Conservation (phyloP, 1,140 invertebrate species). For the Pseudomyrmex pallidus region DNA sequence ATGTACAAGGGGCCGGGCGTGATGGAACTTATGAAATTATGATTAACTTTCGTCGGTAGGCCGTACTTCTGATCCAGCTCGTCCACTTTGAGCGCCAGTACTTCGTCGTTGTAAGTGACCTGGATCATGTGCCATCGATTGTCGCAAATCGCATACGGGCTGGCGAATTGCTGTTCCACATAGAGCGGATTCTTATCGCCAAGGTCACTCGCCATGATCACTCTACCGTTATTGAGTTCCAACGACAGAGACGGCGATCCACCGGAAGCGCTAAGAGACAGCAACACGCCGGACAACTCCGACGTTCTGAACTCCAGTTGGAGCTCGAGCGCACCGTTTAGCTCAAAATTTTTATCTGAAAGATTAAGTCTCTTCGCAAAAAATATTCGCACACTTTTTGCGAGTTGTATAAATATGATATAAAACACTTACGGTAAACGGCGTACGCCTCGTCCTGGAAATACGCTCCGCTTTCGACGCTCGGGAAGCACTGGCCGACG, state of each 20-base stretch:
- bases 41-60: constrained; percentile 83
- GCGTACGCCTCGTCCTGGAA: constrained; percentile 94
- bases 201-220: constrained; percentile 90
- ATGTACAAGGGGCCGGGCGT: constrained; percentile 90
- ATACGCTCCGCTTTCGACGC: constrained; percentile 93
- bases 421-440: constrained; percentile 89
- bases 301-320: constrained; percentile 94
- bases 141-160: constrained; percentile 91
- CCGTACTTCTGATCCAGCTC: constrained; percentile 86
- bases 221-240: constrained; percentile 91
- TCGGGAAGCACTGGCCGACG: constrained; percentile 94
- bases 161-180: constrained; percentile 87
- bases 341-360: constrained; percentile 90
- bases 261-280: constrained; percentile 89
- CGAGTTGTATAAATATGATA: no score
- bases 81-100: constrained; percentile 91
- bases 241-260: constrained; percentile 90
- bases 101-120: constrained; percentile 89
- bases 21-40: constrained; percentile 75
- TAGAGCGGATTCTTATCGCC: constrained; percentile 87
- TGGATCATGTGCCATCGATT: constrained; percentile 94
- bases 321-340: constrained; percentile 89
- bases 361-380: constrained; percentile 33
- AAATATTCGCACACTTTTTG: no score
- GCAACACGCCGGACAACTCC: constrained; percentile 91